Base-by-base conservation (phyloP, 2,888 invertebrate species). In the Volucella inanis region DNA sequence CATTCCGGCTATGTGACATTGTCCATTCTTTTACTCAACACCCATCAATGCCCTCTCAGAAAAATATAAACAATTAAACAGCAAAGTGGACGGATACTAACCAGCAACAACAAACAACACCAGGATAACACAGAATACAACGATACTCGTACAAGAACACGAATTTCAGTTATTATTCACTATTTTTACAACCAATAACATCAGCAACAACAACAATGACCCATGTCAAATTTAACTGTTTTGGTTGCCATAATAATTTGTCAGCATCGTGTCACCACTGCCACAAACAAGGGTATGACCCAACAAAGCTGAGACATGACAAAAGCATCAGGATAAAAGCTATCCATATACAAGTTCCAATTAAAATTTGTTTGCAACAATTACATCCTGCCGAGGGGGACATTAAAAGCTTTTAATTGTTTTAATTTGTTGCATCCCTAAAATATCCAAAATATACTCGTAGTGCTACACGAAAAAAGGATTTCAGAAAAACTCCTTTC, bases 141-240 rank as follows among this genome's bases (percentile, higher is more conserved):
- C 31, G 31, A 57, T 15, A n/a, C n/a, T n/a, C n/a, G n/a, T n/a
- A 67, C 68, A 55, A 77, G 31, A 38, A 68, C 52, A 68, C 52
- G 31, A 14, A 38, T 59, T 68, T 49, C 72, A 49, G 45, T 67
- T 52, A 74, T 74, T 65, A 59, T 47, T 72, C 45, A 74, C 41
- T 59, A 64, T 50, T 41, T 45, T 61, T 45, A 14, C 14, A 47
- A 31, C 49, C 47, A 64, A 55, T 45, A 74, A 65, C 57, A 43
- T 22, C 39, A 14, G 47, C 50, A 55, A 12, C 31, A 31, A 4
- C 49, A 31, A 31, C 4, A 1, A 65, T 10, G 11, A 55, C 41
- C 74, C 79, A 47, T 74, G 78, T 83, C 78, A 67, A 71, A 31
- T 64, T 67, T 62, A 75, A 75, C 80, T 81, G 76, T 76, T 76